Evolutionary conservation across 1,140 invertebrate species (phyloP), one percentile per base, ranked within the genome.

Genomic region (Spodoptera litura): DNA sequence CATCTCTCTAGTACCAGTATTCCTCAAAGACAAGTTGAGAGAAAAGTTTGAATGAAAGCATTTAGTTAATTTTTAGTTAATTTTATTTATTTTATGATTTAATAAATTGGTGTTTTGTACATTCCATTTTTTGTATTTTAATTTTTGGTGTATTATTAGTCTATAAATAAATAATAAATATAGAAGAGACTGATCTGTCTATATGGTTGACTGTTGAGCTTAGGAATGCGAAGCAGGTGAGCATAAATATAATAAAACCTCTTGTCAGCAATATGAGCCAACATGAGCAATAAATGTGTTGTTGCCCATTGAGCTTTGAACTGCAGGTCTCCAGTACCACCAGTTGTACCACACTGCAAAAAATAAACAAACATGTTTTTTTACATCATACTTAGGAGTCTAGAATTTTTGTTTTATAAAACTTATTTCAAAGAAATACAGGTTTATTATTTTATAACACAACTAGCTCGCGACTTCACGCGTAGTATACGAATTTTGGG

Each of bases 1-100:
- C 6, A 83, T 99, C 0, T 99, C 99, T 8, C 91, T 99, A 53
- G 89, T 99, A 78, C 99, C 99, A 74, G 98, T 99, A 51, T 86
- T 99, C 53, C 96, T 99, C n/a, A 99, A 98, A 88, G 96, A 97
- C 82, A 96, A 96, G 88, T 95, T 99, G 55, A 96, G 96, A 91
- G 92, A 97, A 81, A 98, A 98, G 93, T 97, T 98, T 92, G 97
- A 98, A 87, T 98, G 95, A 90, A 84, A 56, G 71, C 62, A 81
- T 78, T 78, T 72, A 80, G 49, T 44, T 81, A 12, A 61, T 79
- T 88, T 89, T 76, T 90, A 89, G 81, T 76, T 85, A 88, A 91
- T 90, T 90, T 88, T 88, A 90, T 89, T 88, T 88, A 88, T 84
- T 79, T 78, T 88, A 83, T 79, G 64, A 81, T 70, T 84, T 78